Conservation (phyloP, 2,888 invertebrate species). For the Troides aeacus region DNA sequence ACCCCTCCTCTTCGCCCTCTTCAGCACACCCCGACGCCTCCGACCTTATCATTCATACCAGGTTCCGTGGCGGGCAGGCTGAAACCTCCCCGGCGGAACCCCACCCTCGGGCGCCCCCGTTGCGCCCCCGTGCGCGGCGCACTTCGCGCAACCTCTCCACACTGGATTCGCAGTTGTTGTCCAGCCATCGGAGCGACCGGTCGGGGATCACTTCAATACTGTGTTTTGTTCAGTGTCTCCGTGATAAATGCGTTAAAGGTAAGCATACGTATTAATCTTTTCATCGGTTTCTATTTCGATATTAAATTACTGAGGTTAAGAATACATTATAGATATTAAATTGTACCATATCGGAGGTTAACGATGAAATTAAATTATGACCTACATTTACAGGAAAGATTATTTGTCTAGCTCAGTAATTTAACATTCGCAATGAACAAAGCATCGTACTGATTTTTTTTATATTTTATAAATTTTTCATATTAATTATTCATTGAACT, state of each 20-base stretch:
- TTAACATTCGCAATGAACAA: no score
- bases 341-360: neutral
- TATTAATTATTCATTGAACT: no score
- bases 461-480: no score
- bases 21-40: conserved; percentile 43
- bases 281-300: neutral
- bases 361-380: conserved; percentile 19
- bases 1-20: conserved; percentile 43
- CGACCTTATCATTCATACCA: conserved; percentile 58
- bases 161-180: conserved; percentile 60
- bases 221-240: conserved; percentile 57
- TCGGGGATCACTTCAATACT: conserved; percentile 40
- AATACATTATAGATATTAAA: neutral
- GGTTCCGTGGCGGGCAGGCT: conserved; percentile 50
- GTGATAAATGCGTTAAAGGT: conserved; percentile 72
- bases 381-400: conserved; percentile 17
- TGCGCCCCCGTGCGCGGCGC: conserved; percentile 49
- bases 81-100: conserved; percentile 38
- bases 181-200: conserved; percentile 40
- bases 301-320: neutral
- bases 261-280: conserved; percentile 38
- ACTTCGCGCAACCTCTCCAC: conserved; percentile 45
- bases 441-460: no score
- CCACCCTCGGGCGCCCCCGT: conserved; percentile 33
- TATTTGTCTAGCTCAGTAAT: no score